phyloP scores from a whole-genome alignment of 2,797 vertebrate genomes.

The Arremon aurantiirostris region DNA sequence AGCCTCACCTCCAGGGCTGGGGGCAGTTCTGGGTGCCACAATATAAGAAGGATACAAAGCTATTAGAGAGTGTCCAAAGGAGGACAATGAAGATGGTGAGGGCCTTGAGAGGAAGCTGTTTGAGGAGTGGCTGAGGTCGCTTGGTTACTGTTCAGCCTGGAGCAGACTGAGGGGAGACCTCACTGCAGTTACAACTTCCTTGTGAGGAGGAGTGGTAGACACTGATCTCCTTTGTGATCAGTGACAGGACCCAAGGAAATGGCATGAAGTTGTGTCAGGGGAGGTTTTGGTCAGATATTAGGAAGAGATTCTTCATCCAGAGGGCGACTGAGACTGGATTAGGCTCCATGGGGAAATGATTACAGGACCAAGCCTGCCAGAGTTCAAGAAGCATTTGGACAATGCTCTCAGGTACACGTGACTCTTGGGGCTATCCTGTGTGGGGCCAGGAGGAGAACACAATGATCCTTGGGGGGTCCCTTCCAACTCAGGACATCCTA shows the following conservation, averaged over 20 bases:
- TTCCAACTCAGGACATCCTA: not conserved
- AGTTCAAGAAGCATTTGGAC: not conserved
- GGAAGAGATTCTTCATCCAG: not conserved
- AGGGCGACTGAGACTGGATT: not conserved
- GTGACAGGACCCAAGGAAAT: not conserved
- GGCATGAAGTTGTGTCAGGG: not conserved
- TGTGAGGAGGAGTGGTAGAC: not conserved
- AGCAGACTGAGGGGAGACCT: not conserved
- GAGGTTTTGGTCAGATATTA: not conserved
- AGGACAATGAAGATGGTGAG: not conserved
- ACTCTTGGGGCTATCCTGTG: not conserved
- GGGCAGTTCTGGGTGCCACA: not conserved
- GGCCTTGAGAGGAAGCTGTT: not conserved
- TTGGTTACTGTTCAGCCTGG: not conserved
- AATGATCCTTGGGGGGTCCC: not conserved
- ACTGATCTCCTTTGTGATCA: not conserved
- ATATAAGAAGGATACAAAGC: not conserved
- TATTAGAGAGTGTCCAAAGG: not conserved
- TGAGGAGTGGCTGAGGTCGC: not conserved
- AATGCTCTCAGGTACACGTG: not conserved
- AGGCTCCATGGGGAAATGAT: not conserved
- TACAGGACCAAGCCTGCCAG: not conserved
- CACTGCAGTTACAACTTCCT: not conserved
- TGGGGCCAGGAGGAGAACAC: not conserved
- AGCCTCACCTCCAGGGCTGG: fast-evolving